Evolutionary conservation across 2,113 vertebrate genomes (phyloP).

Genomic region (Ellobius talpinus): DNA sequence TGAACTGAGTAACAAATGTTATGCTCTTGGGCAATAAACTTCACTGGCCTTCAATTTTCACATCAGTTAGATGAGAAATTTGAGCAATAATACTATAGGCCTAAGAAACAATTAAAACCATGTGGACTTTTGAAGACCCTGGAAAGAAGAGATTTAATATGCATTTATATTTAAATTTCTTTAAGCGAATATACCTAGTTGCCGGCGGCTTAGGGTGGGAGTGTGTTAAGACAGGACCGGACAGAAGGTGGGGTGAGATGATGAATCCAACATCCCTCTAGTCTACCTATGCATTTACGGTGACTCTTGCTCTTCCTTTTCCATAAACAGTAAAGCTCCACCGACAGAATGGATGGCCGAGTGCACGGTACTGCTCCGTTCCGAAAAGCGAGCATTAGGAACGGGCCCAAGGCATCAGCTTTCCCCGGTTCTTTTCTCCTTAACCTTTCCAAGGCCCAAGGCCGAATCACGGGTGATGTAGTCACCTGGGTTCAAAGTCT

Average conservation of each 20-base stretch:
- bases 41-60: slow-evolving; percentile 30
- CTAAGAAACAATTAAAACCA: slow-evolving; percentile 33
- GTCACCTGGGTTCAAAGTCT: slow-evolving; percentile 75
- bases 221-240: not conserved
- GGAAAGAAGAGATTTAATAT: not conserved
- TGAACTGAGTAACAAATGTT: not conserved
- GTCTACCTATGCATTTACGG: not conserved
- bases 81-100: slow-evolving; percentile 34
- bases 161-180: not conserved
- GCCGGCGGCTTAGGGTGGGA: not conserved
- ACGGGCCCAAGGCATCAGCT: not conserved
- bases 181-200: not conserved
- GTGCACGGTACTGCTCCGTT: not conserved
- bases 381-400: not conserved
- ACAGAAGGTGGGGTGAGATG: not conserved
- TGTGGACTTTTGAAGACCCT: not conserved
- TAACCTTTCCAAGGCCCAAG: slow-evolving; percentile 37
- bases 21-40: not conserved
- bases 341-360: not conserved
- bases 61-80: not conserved
- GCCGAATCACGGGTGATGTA: slow-evolving; percentile 58
- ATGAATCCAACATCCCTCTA: not conserved
- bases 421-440: slow-evolving; percentile 11
- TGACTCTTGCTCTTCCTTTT: not conserved
- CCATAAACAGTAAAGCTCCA: slow-evolving; percentile 12